These are phyloP conservation scores for Gerris buenoi DNA, from an alignment of 1,140 invertebrate species.

Conservation along the genomic window DNA sequence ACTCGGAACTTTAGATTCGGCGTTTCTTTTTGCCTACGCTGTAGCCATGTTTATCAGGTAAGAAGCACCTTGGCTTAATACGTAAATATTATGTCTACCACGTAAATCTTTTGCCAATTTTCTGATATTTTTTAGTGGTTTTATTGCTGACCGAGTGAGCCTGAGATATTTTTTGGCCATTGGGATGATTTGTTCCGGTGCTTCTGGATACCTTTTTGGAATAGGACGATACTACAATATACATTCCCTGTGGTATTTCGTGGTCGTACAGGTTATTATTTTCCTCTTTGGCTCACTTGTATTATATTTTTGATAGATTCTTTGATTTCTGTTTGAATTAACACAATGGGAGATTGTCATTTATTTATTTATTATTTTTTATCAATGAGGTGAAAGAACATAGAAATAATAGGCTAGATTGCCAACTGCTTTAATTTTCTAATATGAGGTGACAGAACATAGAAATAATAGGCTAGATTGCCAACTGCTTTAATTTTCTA, in stretches of 20 bases:
- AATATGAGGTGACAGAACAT: too few relatives aligned
- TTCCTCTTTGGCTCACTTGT: not conserved
- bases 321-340: too few relatives aligned
- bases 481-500: too few relatives aligned
- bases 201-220: slow-evolving; percentile 81
- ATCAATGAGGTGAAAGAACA: too few relatives aligned
- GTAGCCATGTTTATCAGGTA: slow-evolving; percentile 82
- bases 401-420: too few relatives aligned
- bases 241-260: slow-evolving; percentile 69
- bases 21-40: slow-evolving; percentile 87
- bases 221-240: slow-evolving; percentile 67
- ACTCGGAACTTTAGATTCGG: slow-evolving; percentile 74
- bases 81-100: too few relatives aligned
- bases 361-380: too few relatives aligned
- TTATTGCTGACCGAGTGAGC: slow-evolving; percentile 82
- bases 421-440: too few relatives aligned
- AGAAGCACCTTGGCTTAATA: too few relatives aligned
- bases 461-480: too few relatives aligned
- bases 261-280: slow-evolving; percentile 61
- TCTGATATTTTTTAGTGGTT: slow-evolving; percentile 60
- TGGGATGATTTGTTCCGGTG: slow-evolving; percentile 79
- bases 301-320: not conserved
- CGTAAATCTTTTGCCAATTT: too few relatives aligned
- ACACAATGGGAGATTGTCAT: too few relatives aligned
- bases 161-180: slow-evolving; percentile 74